Percentiles rank a stretch among this genome's conserved stretches.
These are phyloP conservation scores for Dicyrtoma fusca DNA, from an alignment of 2,888 invertebrate genomes.

Conservation along the genomic window DNA sequence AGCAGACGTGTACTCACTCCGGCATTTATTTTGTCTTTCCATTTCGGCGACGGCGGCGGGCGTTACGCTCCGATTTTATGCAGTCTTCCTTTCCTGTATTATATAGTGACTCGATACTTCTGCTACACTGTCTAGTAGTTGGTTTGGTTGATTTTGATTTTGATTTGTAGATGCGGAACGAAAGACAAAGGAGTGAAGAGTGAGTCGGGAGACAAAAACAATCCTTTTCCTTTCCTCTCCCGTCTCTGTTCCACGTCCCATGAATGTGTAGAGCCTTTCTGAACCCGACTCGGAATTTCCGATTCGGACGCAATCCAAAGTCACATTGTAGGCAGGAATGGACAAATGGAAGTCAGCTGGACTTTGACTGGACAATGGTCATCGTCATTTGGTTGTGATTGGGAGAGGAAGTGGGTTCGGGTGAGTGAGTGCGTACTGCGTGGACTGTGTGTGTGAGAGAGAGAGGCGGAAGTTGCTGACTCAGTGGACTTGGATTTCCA, in stretches of 20 bases:
- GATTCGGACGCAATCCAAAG: background rate
- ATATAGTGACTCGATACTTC: too few species aligned
- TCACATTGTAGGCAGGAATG: too few species aligned
- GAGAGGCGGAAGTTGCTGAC: constrained; percentile 30
- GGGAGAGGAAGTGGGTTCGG: constrained; percentile 1
- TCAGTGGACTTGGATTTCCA: background rate
- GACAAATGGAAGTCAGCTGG: too few species aligned
- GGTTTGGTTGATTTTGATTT: too few species aligned
- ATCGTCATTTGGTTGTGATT: background rate
- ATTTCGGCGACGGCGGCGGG: too few species aligned
- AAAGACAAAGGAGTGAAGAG: background rate
- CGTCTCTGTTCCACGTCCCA: background rate
- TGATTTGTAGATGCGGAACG: constrained; percentile 4
- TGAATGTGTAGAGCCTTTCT: constrained; percentile 2
- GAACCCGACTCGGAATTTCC: background rate
- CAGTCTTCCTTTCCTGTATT: too few species aligned
- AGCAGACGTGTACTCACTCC: too few species aligned
- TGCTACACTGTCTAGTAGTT: too few species aligned
- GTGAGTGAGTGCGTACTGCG: constrained; percentile 7
- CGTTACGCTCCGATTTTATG: too few species aligned
- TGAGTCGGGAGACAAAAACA: constrained; percentile 8
- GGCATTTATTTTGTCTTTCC: too few species aligned
- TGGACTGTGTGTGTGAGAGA: constrained; percentile 9
- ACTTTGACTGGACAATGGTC: constrained; percentile 33
- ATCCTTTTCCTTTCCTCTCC: constrained; percentile 19